These are phyloP conservation scores for Eucriotettix oculatus DNA, from an alignment of 2,888 invertebrate species.

Conservation along the genomic window DNA sequence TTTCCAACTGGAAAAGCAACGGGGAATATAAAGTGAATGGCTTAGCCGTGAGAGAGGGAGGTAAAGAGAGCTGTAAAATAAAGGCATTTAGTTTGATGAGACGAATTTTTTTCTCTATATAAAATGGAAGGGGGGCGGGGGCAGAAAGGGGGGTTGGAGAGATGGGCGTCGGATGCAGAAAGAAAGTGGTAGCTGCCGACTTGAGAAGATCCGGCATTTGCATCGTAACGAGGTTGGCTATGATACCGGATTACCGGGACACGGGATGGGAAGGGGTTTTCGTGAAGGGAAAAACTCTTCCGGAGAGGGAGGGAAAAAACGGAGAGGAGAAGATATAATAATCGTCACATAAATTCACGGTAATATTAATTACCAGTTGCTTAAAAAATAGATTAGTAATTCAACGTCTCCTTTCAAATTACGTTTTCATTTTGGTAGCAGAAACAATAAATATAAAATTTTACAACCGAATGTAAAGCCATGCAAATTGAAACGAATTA, in stretches of 20 bases:
- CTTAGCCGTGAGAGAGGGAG: constrained; percentile 2
- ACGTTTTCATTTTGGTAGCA: too few species aligned
- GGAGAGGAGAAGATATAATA: neutral
- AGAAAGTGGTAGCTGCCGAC: constrained; percentile 1
- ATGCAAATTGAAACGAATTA: too few species aligned
- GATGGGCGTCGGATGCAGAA: neutral
- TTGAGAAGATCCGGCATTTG: constrained; percentile 7
- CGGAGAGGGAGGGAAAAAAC: neutral
- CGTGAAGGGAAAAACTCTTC: neutral
- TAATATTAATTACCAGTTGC: too few species aligned
- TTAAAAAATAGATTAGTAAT: too few species aligned
- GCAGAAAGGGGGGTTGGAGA: neutral
- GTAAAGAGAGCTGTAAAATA: constrained; percentile 10
- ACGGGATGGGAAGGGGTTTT: neutral
- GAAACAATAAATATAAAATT: too few species aligned
- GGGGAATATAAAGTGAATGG: constrained; percentile 3
- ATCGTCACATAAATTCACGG: too few species aligned
- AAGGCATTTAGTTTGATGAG: constrained; percentile 13
- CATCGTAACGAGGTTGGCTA: constrained; percentile 10
- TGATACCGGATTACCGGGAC: constrained; percentile 4
- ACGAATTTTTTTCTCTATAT: constrained; percentile 3
- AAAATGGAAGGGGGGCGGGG: neutral
- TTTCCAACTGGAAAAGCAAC: neutral
- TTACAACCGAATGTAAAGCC: too few species aligned
- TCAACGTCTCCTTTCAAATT: too few species aligned